Base-by-base conservation (phyloP, 1,140 invertebrate genomes). In the Pachypsylla venusta region DNA sequence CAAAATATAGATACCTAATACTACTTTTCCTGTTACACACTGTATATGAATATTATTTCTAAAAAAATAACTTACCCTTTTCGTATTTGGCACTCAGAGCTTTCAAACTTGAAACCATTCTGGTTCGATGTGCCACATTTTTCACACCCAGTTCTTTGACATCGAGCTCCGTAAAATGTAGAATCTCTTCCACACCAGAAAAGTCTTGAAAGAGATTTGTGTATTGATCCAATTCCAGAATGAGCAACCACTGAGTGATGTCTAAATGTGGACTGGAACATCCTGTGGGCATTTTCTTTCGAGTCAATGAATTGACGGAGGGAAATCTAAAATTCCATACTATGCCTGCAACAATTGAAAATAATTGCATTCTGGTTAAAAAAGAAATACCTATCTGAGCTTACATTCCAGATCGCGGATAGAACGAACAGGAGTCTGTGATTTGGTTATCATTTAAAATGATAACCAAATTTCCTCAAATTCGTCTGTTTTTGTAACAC, bases 71-170 rank as follows among this genome's bases (percentile, higher is more conserved):
- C 63, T 64, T 64, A 70, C 67, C 64, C 62, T 64, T 69, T 56
- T 75, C 67, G 64, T 78, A 78, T 69, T 81, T 82, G 4, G 76
- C 75, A 42, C 75, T 72, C 1, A 83, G 71, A 2, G 76, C 73
- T 1, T 79, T 70, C n/a, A 84, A 68, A 67, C 80, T 83, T 35
- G 79, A 77, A 13, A 81, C 73, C 48, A 84, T 77, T 61, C 75
- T 73, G 4, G 80, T 78, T 30, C 81, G 69, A 67, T 83, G 81
- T 12, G 75, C 76, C 0, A 76, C 72, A 65, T 77, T 80, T 53
- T 76, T 78, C 12, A 84, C 71, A 1, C 82, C 81, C 28, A 81
- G 64, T 24, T 76, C 69, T 64, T 76, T 79, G 1, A 83, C 69
- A 59, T 82, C 79, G 1, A 71, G 69, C 64, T 83, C 81, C 5